These are phyloP conservation scores for Bubo scandiacus DNA, from an alignment of 2,113 vertebrate species.

Conservation along the genomic window DNA sequence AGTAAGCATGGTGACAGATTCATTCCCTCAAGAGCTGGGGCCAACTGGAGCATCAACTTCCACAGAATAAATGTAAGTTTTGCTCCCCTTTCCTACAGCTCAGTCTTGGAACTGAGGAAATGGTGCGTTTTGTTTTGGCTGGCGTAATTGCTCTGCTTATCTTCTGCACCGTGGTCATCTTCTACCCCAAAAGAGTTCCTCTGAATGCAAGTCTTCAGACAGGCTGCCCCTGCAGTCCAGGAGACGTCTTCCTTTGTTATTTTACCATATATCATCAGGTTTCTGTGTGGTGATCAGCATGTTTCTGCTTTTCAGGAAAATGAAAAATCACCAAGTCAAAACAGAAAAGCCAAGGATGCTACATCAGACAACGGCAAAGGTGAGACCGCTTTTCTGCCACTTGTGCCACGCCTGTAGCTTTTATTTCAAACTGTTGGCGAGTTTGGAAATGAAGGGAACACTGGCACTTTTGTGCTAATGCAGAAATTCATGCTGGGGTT, in stretches of 20 bases:
- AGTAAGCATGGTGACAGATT: constrained; percentile 97
- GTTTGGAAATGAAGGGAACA: background rate
- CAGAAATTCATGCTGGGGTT: background rate
- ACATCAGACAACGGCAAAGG: constrained; percentile 96
- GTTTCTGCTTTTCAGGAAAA: constrained; percentile 83
- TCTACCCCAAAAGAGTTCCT: background rate
- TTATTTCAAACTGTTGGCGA: background rate
- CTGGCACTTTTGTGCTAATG: background rate
- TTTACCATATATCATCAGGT: background rate
- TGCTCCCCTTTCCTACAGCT: background rate
- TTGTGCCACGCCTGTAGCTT: background rate
- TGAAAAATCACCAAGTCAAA: constrained; percentile 96
- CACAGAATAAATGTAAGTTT: constrained; percentile 93
- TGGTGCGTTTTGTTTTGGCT: background rate
- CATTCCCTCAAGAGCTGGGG: constrained; percentile 95
- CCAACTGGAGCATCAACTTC: constrained; percentile 99
- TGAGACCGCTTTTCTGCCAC: constrained; percentile 25
- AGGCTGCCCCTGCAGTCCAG: background rate
- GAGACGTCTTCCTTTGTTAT: background rate
- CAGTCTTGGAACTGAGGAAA: background rate
- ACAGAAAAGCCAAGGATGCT: constrained; percentile 97
- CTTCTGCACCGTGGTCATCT: background rate
- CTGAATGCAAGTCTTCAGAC: background rate
- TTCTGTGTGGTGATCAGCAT: background rate
- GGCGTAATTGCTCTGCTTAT: background rate